Conservation (phyloP, 1,140 invertebrate genomes). For the Bombus ignitus region DNA sequence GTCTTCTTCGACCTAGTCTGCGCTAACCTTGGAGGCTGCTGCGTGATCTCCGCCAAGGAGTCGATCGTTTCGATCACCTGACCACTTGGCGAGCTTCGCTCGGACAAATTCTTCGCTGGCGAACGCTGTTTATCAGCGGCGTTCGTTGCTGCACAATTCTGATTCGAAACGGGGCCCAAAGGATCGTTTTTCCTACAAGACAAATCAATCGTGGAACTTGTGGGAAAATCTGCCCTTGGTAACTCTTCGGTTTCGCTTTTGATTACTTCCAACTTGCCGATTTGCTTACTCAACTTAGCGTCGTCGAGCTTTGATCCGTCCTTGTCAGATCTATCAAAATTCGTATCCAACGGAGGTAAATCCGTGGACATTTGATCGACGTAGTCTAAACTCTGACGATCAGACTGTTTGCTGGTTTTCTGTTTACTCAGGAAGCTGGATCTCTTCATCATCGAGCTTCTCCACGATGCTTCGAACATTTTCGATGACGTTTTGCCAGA, state of each 20-base stretch:
- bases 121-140: not conserved
- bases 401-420: not conserved
- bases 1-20: not conserved
- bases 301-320: not conserved
- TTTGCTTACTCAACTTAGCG: not conserved
- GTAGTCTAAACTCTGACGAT: not conserved
- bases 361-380: not conserved
- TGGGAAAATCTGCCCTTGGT: not conserved
- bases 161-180: not conserved
- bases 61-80: not conserved
- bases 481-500: not conserved
- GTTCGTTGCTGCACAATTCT: not conserved
- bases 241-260: slow-evolving; percentile 27
- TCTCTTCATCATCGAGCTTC: not conserved
- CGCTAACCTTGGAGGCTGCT: not conserved
- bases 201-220: not conserved
- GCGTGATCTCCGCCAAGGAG: not conserved
- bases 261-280: not conserved
- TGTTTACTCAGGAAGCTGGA: not conserved
- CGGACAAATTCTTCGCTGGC: not conserved
- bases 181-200: not conserved
- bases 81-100: no score
- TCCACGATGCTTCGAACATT: not conserved
- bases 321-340: not conserved
- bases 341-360: not conserved